Evolutionary conservation across 2,797 vertebrate genomes (phyloP).

Genomic region (Heterohyrax brucei): DNA sequence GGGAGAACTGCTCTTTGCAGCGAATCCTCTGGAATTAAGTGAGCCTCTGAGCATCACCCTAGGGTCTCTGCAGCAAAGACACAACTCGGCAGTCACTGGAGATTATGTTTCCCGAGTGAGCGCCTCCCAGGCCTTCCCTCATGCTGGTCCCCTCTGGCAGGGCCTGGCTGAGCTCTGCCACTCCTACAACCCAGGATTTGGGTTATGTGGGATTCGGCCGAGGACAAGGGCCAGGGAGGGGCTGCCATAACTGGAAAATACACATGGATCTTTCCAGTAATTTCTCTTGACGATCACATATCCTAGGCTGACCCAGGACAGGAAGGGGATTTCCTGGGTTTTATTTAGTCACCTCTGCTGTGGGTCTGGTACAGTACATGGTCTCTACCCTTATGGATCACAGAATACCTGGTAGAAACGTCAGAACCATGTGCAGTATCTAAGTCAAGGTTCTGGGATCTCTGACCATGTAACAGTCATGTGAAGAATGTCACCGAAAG

Average conservation of each 20-base stretch:
- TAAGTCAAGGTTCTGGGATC: background rate
- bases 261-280: background rate
- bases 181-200: background rate
- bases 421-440: background rate
- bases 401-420: background rate
- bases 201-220: background rate
- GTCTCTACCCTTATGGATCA: background rate
- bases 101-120: background rate
- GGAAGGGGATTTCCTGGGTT: background rate
- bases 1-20: background rate
- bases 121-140: background rate
- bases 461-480: fast-evolving
- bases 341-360: background rate
- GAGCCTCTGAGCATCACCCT: constrained; percentile 3
- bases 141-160: background rate
- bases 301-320: background rate
- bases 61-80: background rate
- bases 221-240: background rate
- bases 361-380: background rate
- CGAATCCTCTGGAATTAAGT: background rate
- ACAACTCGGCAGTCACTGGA: fast-evolving
- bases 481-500: background rate
- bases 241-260: background rate
- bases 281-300: background rate
- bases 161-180: fast-evolving